These are phyloP conservation scores for Bovichtus variegatus DNA, from an alignment of 2,797 vertebrate genomes.

Conservation along the genomic window DNA sequence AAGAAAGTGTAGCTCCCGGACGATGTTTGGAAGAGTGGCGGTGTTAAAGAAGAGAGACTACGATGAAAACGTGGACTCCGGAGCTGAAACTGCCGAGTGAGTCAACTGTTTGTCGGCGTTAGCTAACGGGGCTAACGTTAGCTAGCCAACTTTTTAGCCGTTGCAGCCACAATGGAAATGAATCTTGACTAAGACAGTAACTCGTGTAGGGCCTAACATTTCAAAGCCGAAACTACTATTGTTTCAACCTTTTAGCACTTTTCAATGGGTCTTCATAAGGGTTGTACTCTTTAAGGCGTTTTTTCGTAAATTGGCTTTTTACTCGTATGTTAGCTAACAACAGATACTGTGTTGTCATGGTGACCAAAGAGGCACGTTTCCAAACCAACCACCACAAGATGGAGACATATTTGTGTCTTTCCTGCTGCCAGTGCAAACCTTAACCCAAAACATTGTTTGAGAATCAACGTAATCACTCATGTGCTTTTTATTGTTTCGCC, in stretches of 20 bases:
- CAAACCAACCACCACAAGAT: conserved; percentile 74
- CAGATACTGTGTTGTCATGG: conserved; percentile 81
- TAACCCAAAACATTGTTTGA: neutral
- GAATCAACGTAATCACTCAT: neutral
- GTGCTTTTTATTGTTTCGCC: conserved; percentile 20
- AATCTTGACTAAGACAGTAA: neutral
- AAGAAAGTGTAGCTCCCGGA: conserved; percentile 2
- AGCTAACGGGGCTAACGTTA: conserved; percentile 63
- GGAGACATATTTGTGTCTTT: conserved; percentile 72
- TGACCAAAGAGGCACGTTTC: conserved; percentile 66
- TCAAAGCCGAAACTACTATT: neutral
- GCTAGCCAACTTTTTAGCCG: conserved; percentile 41
- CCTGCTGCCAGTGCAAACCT: neutral
- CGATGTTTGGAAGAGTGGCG: conserved; percentile 64
- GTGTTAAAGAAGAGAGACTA: conserved; percentile 50
- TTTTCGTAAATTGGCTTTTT: conserved; percentile 23
- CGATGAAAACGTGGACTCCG: conserved; percentile 80
- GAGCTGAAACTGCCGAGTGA: conserved; percentile 84
- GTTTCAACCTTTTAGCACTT: neutral
- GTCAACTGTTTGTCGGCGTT: conserved; percentile 57
- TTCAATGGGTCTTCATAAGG: accelerated
- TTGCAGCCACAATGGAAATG: conserved; percentile 25
- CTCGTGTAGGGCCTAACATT: neutral
- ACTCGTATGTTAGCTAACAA: conserved; percentile 54
- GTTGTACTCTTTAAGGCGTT: neutral